phyloP scores from a whole-genome alignment of 1,140 invertebrate species.

The Babylonia areolata region DNA sequence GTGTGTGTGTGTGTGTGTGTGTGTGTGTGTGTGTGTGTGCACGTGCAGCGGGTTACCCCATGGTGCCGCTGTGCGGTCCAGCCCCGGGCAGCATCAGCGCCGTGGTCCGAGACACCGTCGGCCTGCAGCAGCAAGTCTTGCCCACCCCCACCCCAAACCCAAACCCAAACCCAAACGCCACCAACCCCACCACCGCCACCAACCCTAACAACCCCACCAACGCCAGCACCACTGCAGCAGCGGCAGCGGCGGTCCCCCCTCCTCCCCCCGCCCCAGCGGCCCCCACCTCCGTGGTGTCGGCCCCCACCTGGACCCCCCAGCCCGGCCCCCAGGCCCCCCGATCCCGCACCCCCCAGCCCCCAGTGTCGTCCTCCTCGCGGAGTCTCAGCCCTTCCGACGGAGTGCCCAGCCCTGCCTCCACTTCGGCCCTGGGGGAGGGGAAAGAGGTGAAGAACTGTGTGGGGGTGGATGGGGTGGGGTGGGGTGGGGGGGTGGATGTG shows the following conservation, averaged over 20 bases:
- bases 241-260: conserved; percentile 48
- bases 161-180: too few relatives aligned
- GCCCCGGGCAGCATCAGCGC: conserved; percentile 50
- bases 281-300: conserved; percentile 36
- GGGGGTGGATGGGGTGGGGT: neutral
- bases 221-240: too few relatives aligned
- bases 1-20: too few relatives aligned
- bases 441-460: conserved; percentile 25
- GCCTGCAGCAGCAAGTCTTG: conserved; percentile 49
- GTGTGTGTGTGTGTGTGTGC: too few relatives aligned
- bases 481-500: neutral
- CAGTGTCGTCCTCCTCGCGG: neutral
- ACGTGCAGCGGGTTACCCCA: neutral
- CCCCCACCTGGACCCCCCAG: conserved; percentile 53
- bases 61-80: conserved; percentile 32
- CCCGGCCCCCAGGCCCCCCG: conserved; percentile 28
- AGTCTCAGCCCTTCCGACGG: conserved; percentile 30
- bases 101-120: conserved; percentile 48
- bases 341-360: neutral
- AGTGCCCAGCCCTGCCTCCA: conserved; percentile 45
- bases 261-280: conserved; percentile 46
- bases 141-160: conserved; percentile 42
- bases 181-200: too few relatives aligned
- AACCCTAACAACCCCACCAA: too few relatives aligned
- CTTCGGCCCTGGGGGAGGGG: conserved; percentile 40